Evolutionary conservation across 1,140 invertebrate species (phyloP).

Genomic region (Drosophila grimshawi): DNA sequence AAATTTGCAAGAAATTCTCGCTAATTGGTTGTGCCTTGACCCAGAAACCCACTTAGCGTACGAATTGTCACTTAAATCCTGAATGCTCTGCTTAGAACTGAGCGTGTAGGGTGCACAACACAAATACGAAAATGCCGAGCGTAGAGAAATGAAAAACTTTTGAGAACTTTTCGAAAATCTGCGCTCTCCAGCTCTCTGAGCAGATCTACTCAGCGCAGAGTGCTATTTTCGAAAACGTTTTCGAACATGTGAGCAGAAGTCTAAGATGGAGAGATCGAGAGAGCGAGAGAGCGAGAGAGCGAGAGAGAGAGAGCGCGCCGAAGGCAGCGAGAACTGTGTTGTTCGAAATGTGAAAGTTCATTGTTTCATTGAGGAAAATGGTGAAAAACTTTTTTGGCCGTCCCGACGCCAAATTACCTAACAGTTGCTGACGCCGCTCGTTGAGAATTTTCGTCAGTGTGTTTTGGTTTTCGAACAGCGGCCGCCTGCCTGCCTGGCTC

Average conservation of each 20-base stretch:
- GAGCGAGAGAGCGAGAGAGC: constrained; percentile 17
- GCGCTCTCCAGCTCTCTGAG: constrained; percentile 3
- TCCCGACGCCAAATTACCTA: constrained; percentile 71
- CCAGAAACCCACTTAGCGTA: constrained; percentile 65
- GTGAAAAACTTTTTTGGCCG: constrained; percentile 62
- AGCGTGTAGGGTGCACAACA: constrained; percentile 57
- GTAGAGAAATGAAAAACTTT: constrained; percentile 51
- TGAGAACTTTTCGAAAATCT: constrained; percentile 57
- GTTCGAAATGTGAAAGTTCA: constrained; percentile 79
- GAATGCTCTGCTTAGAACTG: constrained; percentile 37
- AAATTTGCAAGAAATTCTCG: constrained; percentile 16
- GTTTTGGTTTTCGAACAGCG: constrained; percentile 38
- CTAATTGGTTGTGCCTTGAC: constrained; percentile 64
- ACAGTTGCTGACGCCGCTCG: constrained; percentile 50
- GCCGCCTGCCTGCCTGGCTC: neutral
- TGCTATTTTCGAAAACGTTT: constrained; percentile 68
- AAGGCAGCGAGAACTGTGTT: constrained; percentile 19
- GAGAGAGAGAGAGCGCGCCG: neutral
- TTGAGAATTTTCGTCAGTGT: constrained; percentile 45
- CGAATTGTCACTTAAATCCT: constrained; percentile 28
- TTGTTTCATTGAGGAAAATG: constrained; percentile 83
- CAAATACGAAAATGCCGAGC: constrained; percentile 32
- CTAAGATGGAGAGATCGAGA: constrained; percentile 26
- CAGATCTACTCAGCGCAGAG: constrained; percentile 7
- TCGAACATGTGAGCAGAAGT: constrained; percentile 48